Evolutionary conservation across 2,113 vertebrate genomes (phyloP).

Genomic region (Phyllopteryx taeniolatus): DNA sequence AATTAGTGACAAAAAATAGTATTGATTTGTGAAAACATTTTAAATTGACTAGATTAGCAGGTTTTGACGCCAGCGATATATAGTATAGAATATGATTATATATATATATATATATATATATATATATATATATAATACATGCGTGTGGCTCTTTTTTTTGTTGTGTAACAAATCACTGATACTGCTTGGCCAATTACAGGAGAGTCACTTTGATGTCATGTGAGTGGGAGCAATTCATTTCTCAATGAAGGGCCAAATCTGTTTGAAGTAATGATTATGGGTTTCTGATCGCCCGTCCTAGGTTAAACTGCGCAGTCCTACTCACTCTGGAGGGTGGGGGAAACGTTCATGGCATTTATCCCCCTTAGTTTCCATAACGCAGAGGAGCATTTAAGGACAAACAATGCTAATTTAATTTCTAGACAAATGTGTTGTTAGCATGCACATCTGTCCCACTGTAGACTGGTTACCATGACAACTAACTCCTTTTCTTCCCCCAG

Average conservation of each 20-base stretch:
- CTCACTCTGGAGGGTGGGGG: conserved; percentile 22
- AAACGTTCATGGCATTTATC: conserved; percentile 16
- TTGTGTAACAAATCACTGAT: conserved; percentile 63
- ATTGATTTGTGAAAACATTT: no score
- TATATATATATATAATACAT: no score
- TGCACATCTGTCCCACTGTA: neutral
- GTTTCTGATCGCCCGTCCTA: conserved; percentile 40
- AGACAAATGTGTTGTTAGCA: conserved; percentile 5
- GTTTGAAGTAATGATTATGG: conserved; percentile 48
- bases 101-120: no score
- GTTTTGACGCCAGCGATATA: no score
- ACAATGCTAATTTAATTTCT: conserved; percentile 25
- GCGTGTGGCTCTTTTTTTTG: conserved; percentile 9
- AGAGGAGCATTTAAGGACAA: conserved; percentile 15
- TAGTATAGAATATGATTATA: no score
- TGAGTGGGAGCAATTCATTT: conserved; percentile 29
- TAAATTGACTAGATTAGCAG: no score
- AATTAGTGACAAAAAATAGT: no score
- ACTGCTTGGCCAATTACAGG: conserved; percentile 53
- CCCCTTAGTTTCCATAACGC: conserved; percentile 25
- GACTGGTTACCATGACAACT: conserved; percentile 15
- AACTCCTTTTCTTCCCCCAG: conserved; percentile 6
- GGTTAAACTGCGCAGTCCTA: conserved; percentile 43
- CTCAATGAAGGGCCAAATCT: conserved; percentile 36
- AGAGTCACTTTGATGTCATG: conserved; percentile 27